Evolutionary conservation across 2,797 vertebrate species (phyloP).

Genomic region (Sebastes vulpes): DNA sequence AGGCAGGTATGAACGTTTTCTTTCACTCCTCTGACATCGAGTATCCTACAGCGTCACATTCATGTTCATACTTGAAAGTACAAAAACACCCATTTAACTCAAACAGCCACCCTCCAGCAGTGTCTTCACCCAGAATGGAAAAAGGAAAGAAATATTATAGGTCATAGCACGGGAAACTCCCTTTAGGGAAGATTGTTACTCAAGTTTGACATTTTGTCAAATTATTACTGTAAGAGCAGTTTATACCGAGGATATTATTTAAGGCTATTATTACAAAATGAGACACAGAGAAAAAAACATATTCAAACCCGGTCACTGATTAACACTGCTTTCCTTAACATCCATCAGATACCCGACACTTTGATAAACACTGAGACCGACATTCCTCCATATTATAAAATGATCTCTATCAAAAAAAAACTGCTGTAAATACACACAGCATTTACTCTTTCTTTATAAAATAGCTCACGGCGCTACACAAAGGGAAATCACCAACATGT

Average conservation of each 20-base stretch:
- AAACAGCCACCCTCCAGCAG: conserved; percentile 21
- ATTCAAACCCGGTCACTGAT: background rate
- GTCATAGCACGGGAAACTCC: conserved; percentile 31
- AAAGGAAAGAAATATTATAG: background rate
- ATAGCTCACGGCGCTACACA: conserved; percentile 39
- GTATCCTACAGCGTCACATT: conserved; percentile 27
- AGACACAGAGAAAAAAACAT: background rate
- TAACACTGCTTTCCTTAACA: background rate
- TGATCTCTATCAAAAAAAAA: background rate
- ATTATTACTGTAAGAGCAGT: background rate
- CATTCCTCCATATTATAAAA: background rate
- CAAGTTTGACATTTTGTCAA: conserved; percentile 5
- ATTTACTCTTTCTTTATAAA: conserved; percentile 39
- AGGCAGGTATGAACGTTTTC: conserved; percentile 21
- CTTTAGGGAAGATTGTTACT: conserved; percentile 4
- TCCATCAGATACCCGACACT: background rate
- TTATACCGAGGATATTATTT: background rate
- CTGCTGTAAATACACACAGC: background rate
- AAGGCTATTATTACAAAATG: background rate
- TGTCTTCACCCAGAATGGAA: conserved; percentile 2
- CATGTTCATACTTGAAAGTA: conserved; percentile 64
- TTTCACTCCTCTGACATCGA: conserved; percentile 30
- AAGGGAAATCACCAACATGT: conserved; percentile 63
- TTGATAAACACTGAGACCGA: background rate
- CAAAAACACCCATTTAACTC: conserved; percentile 33